Percentiles rank a stretch among this genome's conserved stretches.
Conservation (phyloP, 2,888 invertebrate species). For the Eulithis testata region DNA sequence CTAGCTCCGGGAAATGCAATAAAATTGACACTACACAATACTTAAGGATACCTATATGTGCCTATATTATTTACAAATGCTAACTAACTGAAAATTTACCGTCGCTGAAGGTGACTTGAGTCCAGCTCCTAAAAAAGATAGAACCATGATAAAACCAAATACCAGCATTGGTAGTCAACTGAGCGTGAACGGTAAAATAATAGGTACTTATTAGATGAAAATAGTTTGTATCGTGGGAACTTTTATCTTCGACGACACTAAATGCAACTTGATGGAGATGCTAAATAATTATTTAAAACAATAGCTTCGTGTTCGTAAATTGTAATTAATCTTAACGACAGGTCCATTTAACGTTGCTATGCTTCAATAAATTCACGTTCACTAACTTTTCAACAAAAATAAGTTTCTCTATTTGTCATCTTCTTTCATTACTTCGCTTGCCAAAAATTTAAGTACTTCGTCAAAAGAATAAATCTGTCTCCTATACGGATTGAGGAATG, state of each 20-base stretch:
- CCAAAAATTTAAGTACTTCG: conserved; percentile 28
- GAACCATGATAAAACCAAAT: too few species aligned
- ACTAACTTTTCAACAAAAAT: conserved; percentile 26
- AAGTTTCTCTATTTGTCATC: conserved; percentile 12
- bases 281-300: conserved; percentile 18
- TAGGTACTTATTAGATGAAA: too few species aligned
- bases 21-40: too few species aligned
- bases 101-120: too few species aligned
- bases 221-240: conserved; percentile 3
- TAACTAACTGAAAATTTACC: too few species aligned
- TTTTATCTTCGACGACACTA: not conserved
- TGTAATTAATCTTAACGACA: conserved; percentile 20
- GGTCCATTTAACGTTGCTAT: conserved; percentile 12
- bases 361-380: conserved; percentile 23
- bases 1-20: too few species aligned
- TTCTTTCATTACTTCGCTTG: conserved; percentile 23
- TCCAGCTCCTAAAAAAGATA: too few species aligned
- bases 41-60: too few species aligned
- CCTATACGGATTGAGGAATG: conserved; percentile 42
- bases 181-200: too few species aligned
- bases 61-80: too few species aligned
- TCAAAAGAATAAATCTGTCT: conserved; percentile 41
- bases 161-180: too few species aligned
- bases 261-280: not conserved
- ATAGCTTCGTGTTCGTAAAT: conserved; percentile 30